Evolutionary conservation across 2,888 invertebrate species (phyloP).

Genomic region (Ischnura elegans): DNA sequence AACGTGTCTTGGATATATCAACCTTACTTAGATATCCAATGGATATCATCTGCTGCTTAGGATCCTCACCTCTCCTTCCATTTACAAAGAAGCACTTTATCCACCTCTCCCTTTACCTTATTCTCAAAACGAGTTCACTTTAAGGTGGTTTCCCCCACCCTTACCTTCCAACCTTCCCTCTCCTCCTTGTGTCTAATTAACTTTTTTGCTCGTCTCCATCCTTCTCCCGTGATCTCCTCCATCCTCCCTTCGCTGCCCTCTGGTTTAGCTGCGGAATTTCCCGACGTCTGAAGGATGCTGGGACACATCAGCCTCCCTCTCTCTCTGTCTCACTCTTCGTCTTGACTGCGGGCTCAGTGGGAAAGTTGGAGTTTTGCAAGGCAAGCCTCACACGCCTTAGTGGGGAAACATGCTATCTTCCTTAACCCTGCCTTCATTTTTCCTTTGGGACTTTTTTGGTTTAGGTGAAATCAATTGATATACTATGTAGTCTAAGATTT

Average conservation of each 20-base stretch:
- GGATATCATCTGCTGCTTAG: too few relatives aligned
- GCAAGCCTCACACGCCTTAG: too few relatives aligned
- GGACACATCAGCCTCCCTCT: background rate
- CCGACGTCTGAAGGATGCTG: background rate
- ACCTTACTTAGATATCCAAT: too few relatives aligned
- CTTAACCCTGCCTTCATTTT: too few relatives aligned
- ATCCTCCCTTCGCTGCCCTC: background rate
- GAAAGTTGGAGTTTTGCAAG: too few relatives aligned
- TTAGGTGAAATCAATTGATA: too few relatives aligned
- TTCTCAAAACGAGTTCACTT: background rate
- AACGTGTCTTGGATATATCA: too few relatives aligned
- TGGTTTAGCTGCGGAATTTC: background rate
- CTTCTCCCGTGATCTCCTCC: background rate
- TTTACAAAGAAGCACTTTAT: background rate
- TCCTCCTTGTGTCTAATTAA: background rate
- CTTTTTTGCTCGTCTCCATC: background rate
- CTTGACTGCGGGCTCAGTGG: too few relatives aligned
- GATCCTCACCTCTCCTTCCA: background rate
- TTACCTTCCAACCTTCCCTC: background rate
- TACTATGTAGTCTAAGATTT: too few relatives aligned
- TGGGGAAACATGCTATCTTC: too few relatives aligned
- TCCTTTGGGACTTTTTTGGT: too few relatives aligned
- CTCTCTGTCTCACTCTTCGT: background rate
- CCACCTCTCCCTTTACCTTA: background rate
- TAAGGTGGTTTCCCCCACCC: background rate